A percentile compares a stretch with the other conserved stretches of the same genome.
Evolutionary conservation across 2,888 invertebrate species (phyloP).

Genomic region (Ellobium chinense): DNA sequence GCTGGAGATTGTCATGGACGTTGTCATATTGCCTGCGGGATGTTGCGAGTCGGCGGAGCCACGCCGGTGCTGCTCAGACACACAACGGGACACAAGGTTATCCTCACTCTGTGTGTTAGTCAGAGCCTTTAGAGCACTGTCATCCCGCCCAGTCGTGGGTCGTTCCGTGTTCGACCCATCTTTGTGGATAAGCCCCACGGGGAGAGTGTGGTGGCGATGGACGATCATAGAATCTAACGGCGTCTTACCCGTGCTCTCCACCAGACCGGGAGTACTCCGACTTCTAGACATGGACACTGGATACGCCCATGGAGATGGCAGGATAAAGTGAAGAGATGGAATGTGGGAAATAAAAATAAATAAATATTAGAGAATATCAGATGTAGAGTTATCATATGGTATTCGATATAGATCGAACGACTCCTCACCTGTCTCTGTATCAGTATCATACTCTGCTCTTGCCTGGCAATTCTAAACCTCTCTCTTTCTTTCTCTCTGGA

Average conservation of each 20-base stretch:
- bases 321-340: too few species aligned
- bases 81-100: conserved; percentile 48
- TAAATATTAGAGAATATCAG: too few species aligned
- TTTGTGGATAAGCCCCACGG: conserved; percentile 57
- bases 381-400: too few species aligned
- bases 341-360: too few species aligned
- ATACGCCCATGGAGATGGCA: too few species aligned
- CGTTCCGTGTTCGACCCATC: conserved; percentile 35
- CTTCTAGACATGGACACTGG: conserved; percentile 90
- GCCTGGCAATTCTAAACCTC: too few species aligned
- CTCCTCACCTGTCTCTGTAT: too few species aligned
- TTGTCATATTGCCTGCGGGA: conserved; percentile 56
- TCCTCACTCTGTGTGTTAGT: conserved; percentile 56
- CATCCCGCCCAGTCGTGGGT: conserved; percentile 26
- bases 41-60: conserved; percentile 55
- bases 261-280: conserved; percentile 96
- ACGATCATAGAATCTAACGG: conserved; percentile 80
- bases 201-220: conserved; percentile 69
- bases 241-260: conserved; percentile 94
- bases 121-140: conserved; percentile 17
- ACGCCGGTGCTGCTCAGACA: conserved; percentile 48
- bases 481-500: too few species aligned
- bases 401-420: too few species aligned
- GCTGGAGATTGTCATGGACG: conserved; percentile 69
- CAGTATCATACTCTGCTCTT: too few species aligned